Base-by-base conservation (phyloP, 1,140 invertebrate genomes). In the Pararge aegeria region DNA sequence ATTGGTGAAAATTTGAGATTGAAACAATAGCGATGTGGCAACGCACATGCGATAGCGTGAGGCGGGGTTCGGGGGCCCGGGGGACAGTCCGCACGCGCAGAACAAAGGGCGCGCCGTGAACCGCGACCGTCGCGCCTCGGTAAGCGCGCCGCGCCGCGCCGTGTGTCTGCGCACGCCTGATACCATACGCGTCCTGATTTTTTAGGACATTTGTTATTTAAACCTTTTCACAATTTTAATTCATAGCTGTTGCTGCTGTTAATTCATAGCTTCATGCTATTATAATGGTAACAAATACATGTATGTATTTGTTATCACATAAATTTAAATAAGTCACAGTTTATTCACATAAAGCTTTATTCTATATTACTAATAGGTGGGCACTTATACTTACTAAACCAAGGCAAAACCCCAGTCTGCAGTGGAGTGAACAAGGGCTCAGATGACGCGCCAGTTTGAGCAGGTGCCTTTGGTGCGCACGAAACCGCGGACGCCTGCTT, bases 31-130 rank as follows among this genome's bases (percentile, higher is more conserved):
- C 57, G 38, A 46, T 53, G 57, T 54, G 15, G 42, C 51, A 54
- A 49, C 59, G 30, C 46, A 53, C 46, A 50, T 55, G 30, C 30
- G 21, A 53, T 15, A 9, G 38, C 30, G 24, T 21, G 51, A 37
- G 1, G 38, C 42, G 10, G 42, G 1, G 30, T 9, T 51, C n/a
- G 48, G 24, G 30, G 34, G n/a, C 52, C 16, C 20, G 55, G 0
- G 53, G 34, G 27, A 40, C 40, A 64, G 65, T 61, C 64, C 73
- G 72, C 68, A 70, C 77, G 77, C 78, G 75, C 80, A 79, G 85
- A 85, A 87, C 82, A 88, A 88, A 88, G 83, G 85, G 85, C 85
- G 85, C 69, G 74, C 78, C 80, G 80, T 88, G 85, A 88, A 88
- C 85, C 85, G 80, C 74, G 75, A 80, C 85, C 66, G 85, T 84